Conservation (phyloP, 2,797 vertebrate species). For the Erpetoichthys calabaricus region DNA sequence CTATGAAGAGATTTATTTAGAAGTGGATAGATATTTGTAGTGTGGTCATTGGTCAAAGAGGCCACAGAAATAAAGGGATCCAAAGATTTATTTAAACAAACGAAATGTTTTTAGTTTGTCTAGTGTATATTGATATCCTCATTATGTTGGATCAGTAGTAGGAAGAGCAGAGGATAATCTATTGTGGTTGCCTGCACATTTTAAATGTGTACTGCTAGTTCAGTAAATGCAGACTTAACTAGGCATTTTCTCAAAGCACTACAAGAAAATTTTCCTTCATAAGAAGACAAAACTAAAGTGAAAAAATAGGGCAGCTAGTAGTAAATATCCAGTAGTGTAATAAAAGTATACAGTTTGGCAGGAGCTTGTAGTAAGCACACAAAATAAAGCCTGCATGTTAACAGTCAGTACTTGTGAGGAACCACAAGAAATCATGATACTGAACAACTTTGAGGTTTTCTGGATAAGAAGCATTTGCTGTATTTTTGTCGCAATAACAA, state of each 20-base stretch:
- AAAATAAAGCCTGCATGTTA: constrained; percentile 49
- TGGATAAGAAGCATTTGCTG: background rate
- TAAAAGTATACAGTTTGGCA: constrained; percentile 20
- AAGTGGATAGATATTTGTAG: constrained; percentile 24
- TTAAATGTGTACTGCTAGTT: constrained; percentile 37
- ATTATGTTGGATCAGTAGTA: constrained; percentile 30
- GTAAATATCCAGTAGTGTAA: constrained; percentile 18
- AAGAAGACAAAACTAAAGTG: constrained; percentile 37
- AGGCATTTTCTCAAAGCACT: constrained; percentile 54
- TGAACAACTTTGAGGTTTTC: constrained; percentile 23
- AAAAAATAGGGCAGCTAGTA: constrained; percentile 36
- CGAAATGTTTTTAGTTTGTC: constrained; percentile 34
- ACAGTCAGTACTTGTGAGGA: constrained; percentile 31
- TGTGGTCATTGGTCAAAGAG: constrained; percentile 40
- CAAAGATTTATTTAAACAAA: constrained; percentile 46
- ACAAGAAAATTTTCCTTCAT: constrained; percentile 43
- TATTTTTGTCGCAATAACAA: constrained; percentile 39
- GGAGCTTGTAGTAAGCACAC: constrained; percentile 33
- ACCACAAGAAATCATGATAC: constrained; percentile 33
- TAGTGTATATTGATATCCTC: constrained; percentile 27
- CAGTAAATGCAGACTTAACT: constrained; percentile 33
- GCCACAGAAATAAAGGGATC: constrained; percentile 65
- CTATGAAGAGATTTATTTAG: constrained; percentile 25
- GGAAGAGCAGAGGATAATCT: constrained; percentile 36
- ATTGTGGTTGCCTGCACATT: constrained; percentile 43